A percentile compares a stretch with the other conserved stretches of the same genome.
Evolutionary conservation across 2,113 vertebrate genomes (phyloP).

Genomic region (Pseudolaguvia tuberculata): DNA sequence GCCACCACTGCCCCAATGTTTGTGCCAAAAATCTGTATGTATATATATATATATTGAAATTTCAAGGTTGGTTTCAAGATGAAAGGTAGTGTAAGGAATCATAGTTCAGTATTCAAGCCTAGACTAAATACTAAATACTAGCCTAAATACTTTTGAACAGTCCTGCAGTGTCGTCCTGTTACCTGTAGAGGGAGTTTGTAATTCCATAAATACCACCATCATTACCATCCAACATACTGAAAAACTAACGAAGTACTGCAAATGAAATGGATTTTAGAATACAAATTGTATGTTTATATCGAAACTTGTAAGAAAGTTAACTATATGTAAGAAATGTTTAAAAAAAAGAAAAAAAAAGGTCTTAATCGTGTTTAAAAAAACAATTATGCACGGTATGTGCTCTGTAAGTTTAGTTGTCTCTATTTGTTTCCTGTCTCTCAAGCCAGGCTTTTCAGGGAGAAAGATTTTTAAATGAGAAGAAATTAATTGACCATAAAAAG

Average conservation of each 20-base stretch:
- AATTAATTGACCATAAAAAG: conserved; percentile 70
- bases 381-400: background rate
- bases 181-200: conserved; percentile 39
- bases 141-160: background rate
- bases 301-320: background rate
- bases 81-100: background rate
- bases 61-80: too few species aligned
- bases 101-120: background rate
- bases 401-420: conserved; percentile 13
- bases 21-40: background rate
- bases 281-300: background rate
- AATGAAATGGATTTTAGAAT: background rate
- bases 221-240: background rate
- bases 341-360: too few species aligned
- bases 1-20: too few species aligned
- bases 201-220: background rate
- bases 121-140: too few species aligned
- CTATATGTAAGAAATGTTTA: conserved; percentile 2
- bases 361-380: conserved; percentile 9
- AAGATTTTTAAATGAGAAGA: conserved; percentile 62
- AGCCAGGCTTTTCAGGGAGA: conserved; percentile 31
- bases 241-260: background rate
- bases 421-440: conserved; percentile 20
- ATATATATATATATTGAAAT: too few species aligned
- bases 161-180: background rate